phyloP scores from a whole-genome alignment of 2,888 invertebrate species.

The Pristionchus entomophagus region DNA sequence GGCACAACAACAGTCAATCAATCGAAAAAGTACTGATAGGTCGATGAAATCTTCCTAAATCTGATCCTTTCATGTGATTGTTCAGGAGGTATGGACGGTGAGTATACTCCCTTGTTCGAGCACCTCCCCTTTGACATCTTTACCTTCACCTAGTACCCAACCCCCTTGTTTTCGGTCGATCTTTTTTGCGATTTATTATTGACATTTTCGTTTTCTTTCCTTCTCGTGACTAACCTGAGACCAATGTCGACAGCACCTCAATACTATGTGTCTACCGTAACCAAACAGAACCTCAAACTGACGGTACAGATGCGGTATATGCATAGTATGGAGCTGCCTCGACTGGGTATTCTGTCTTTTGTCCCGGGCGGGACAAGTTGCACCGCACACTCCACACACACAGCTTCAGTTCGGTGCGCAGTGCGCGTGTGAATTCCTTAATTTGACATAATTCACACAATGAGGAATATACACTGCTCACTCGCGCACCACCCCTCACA shows the following conservation, averaged over 20 bases:
- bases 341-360: background rate
- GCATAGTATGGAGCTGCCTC: too few species aligned
- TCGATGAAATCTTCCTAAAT: too few species aligned
- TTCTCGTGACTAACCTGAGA: background rate
- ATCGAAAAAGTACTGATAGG: background rate
- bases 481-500: conserved; percentile 30
- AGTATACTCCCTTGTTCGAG: conserved; percentile 14
- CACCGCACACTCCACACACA: conserved; percentile 7
- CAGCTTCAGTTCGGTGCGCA: background rate
- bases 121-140: background rate
- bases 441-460: background rate
- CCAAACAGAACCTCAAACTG: too few species aligned
- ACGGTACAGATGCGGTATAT: too few species aligned
- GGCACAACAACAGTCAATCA: background rate
- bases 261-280: too few species aligned
- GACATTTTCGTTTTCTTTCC: conserved; percentile 12
- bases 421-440: background rate
- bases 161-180: background rate
- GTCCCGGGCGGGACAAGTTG: too few species aligned
- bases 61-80: conserved; percentile 37
- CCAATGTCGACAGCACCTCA: too few species aligned
- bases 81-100: conserved; percentile 33
- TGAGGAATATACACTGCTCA: background rate
- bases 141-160: conserved; percentile 12
- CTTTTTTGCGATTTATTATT: conserved; percentile 9